Evolutionary conservation across 2,888 invertebrate species (phyloP), one percentile per base, ranked within the genome.

Genomic region (Chesias legatella): DNA sequence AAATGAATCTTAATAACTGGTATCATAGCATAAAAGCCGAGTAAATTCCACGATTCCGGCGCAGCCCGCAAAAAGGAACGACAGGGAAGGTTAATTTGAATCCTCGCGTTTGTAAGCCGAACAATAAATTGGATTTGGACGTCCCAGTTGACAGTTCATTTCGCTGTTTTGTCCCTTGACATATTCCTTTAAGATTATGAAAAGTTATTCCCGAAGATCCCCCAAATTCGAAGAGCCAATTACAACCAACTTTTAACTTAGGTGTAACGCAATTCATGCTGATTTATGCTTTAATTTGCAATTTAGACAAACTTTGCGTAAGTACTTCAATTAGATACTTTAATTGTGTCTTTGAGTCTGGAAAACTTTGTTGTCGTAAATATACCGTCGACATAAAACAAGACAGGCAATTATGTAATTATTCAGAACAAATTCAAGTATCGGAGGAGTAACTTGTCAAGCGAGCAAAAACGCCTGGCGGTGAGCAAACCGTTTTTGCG

Each of bases 111-210:
- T 74, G 76, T 77, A 73, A 73, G 73, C 73, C 67, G 60, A 73
- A 73, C 74, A 74, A 78, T 84, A 85, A 55, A 86, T 84, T 85
- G 82, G 81, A 83, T 84, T 83, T 78, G 78, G 77, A 75, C 76
- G 73, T 81, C 76, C 71, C 71, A 68, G 82, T 80, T 83, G 85
- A 85, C 85, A 84, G 84, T 83, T 84, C 79, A 84, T 84, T 84
- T 79, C 69, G 79, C 75, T 80, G 79, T 76, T 73, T 70, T 74
- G 67, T 70, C 76, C 78, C 71, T 67, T 76, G 78, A 79, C 76
- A 77, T 80, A 75, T 77, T 73, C 78, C 69, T 77, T 77, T 73
- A 74, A 75, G 80, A 80, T 79, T 80, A 79, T 82, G 77, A 81
- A 79, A 81, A 81, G 75, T 81, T 82, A 79, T 80, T 74, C 63